phyloP scores from a whole-genome alignment of 2,888 invertebrate species.

The Hypena proboscidalis region DNA sequence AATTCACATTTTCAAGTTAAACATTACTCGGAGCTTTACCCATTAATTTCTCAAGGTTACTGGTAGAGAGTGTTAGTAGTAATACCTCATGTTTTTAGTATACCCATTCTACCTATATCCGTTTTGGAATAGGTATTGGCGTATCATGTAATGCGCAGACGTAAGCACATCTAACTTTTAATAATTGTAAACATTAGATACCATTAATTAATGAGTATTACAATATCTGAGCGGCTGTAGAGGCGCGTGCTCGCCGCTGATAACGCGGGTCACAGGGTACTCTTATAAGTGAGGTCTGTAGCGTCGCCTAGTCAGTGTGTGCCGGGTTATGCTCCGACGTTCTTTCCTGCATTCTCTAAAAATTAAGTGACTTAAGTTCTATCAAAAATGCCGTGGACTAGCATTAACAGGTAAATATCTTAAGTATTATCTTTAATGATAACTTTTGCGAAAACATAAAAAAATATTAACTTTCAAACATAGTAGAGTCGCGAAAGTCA shows the following conservation, averaged over 20 bases:
- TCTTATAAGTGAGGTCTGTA: constrained; percentile 64
- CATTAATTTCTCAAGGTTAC: too few species aligned
- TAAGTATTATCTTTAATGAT: constrained; percentile 4
- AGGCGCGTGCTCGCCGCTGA: constrained; percentile 75
- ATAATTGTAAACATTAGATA: constrained; percentile 2
- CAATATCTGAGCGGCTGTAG: constrained; percentile 43
- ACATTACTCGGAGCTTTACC: too few species aligned
- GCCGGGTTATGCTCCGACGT: constrained; percentile 66
- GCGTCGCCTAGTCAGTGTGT: constrained; percentile 57
- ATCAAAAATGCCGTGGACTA: constrained; percentile 78
- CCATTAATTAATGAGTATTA: constrained; percentile 42
- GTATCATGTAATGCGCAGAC: background rate
- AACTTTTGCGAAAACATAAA: background rate
- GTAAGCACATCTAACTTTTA: background rate
- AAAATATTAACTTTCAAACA: background rate
- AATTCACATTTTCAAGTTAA: too few species aligned
- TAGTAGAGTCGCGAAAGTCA: background rate
- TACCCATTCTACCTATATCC: background rate
- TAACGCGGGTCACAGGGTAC: constrained; percentile 74
- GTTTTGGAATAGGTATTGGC: background rate
- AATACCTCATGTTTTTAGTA: background rate
- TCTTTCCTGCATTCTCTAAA: constrained; percentile 75
- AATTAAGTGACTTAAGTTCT: constrained; percentile 69
- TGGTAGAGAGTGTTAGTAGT: too few species aligned
- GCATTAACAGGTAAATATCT: constrained; percentile 74